Evolutionary conservation across 1,140 invertebrate genomes (phyloP).

Genomic region (Oreohelix idahoensis): DNA sequence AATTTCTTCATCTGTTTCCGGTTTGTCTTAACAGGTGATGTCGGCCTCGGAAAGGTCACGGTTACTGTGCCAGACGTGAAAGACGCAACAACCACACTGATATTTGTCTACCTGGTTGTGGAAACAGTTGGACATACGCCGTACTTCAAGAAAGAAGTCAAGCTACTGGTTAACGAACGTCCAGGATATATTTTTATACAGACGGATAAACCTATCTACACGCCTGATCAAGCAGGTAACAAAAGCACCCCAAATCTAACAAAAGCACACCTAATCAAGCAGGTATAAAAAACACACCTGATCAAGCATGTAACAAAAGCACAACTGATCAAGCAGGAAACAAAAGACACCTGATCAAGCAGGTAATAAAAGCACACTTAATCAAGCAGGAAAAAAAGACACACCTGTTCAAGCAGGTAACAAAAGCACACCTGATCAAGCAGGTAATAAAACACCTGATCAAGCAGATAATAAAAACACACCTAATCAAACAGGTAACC

Average conservation of each 20-base stretch:
- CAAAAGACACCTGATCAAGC: not conserved
- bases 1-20: too few relatives aligned
- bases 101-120: slow-evolving; percentile 12
- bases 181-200: slow-evolving; percentile 64
- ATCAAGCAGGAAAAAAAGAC: too few relatives aligned
- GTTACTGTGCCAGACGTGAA: not conserved
- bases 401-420: not conserved
- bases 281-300: not conserved
- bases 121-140: slow-evolving; percentile 10
- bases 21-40: not conserved
- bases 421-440: not conserved
- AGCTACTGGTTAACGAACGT: slow-evolving; percentile 11
- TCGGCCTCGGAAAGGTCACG: not conserved
- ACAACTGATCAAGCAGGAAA: not conserved
- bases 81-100: not conserved
- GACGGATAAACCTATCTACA: slow-evolving; percentile 65
- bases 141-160: slow-evolving; percentile 18
- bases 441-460: not conserved
- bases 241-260: too few relatives aligned
- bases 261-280: not conserved
- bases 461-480: too few relatives aligned
- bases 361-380: not conserved
- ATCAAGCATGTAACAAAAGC: not conserved
- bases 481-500: not conserved
- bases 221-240: slow-evolving; percentile 60